A percentile compares a stretch with the other conserved stretches of the same genome.
These are phyloP conservation scores for Pyrgus malvae DNA, from an alignment of 2,888 invertebrate genomes.

Conservation along the genomic window DNA sequence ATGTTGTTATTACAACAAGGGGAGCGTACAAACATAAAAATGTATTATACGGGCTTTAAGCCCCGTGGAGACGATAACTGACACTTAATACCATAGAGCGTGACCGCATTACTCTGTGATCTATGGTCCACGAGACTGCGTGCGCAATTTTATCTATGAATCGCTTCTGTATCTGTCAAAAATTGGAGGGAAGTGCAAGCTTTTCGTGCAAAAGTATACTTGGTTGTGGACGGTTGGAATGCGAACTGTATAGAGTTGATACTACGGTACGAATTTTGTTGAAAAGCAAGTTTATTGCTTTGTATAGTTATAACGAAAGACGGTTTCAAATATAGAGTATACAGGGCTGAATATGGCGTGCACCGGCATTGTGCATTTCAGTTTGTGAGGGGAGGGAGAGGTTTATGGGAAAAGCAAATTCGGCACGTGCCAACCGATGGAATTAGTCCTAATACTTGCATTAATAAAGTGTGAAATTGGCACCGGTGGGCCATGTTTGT, in stretches of 20 bases:
- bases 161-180: slow-evolving; percentile 59
- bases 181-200: slow-evolving; percentile 57
- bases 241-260: slow-evolving; percentile 42
- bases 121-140: slow-evolving; percentile 69
- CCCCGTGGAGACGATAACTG: slow-evolving; percentile 80
- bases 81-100: slow-evolving; percentile 80
- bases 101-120: slow-evolving; percentile 81
- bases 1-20: slow-evolving; percentile 74
- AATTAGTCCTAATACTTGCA: slow-evolving; percentile 80
- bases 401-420: slow-evolving; percentile 78
- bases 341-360: slow-evolving; percentile 52
- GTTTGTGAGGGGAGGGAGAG: slow-evolving; percentile 49
- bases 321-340: slow-evolving; percentile 27
- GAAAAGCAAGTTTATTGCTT: background rate
- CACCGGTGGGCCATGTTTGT: slow-evolving; percentile 69
- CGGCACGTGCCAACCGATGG: slow-evolving; percentile 77
- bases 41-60: slow-evolving; percentile 67
- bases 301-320: slow-evolving; percentile 1
- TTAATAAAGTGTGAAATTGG: slow-evolving; percentile 83
- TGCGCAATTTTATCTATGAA: slow-evolving; percentile 63
- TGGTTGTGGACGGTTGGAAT: slow-evolving; percentile 18
- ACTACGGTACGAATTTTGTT: slow-evolving; percentile 32
- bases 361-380: slow-evolving; percentile 36
- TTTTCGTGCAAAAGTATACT: slow-evolving; percentile 49
- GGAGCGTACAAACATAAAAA: slow-evolving; percentile 73